phyloP scores from a whole-genome alignment of 2,113 vertebrate species.

The Podilymbus podiceps region DNA sequence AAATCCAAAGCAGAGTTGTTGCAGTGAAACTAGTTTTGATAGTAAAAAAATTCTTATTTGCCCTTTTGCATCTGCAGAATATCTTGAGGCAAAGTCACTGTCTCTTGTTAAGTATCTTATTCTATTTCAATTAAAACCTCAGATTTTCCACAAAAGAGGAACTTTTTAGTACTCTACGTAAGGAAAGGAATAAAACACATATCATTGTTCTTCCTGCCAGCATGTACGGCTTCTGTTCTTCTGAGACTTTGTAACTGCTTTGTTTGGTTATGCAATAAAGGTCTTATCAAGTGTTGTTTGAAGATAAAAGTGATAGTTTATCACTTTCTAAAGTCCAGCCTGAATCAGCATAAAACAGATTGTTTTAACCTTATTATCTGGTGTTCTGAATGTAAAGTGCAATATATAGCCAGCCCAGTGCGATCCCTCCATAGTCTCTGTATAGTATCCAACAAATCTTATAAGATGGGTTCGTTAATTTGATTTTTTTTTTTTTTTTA shows the following conservation, averaged over 20 bases:
- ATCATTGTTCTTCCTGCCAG: neutral
- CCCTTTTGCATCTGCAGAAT: neutral
- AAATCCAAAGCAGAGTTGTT: neutral
- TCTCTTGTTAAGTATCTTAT: slow-evolving; percentile 19
- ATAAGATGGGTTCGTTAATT: neutral
- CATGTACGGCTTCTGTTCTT: neutral
- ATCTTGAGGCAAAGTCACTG: slow-evolving; percentile 9
- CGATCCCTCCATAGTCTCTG: neutral
- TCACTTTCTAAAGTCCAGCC: neutral
- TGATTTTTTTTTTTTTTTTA: neutral
- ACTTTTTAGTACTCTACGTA: neutral
- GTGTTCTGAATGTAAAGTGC: neutral
- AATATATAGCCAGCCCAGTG: neutral
- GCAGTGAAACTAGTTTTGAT: neutral
- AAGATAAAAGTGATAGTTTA: neutral
- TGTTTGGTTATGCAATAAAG: slow-evolving; percentile 42
- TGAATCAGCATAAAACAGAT: neutral
- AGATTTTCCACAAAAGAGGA: slow-evolving; percentile 13
- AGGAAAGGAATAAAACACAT: neutral
- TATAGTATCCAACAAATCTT: neutral
- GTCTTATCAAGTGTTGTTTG: neutral
- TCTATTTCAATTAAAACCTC: slow-evolving; percentile 19
- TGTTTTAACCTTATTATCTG: neutral
- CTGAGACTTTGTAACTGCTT: slow-evolving; percentile 11
- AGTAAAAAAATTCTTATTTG: neutral